Percentiles rank a stretch among this genome's conserved stretches.
phyloP scores from a whole-genome alignment of 2,113 vertebrate species.

The Calidris pugnax region DNA sequence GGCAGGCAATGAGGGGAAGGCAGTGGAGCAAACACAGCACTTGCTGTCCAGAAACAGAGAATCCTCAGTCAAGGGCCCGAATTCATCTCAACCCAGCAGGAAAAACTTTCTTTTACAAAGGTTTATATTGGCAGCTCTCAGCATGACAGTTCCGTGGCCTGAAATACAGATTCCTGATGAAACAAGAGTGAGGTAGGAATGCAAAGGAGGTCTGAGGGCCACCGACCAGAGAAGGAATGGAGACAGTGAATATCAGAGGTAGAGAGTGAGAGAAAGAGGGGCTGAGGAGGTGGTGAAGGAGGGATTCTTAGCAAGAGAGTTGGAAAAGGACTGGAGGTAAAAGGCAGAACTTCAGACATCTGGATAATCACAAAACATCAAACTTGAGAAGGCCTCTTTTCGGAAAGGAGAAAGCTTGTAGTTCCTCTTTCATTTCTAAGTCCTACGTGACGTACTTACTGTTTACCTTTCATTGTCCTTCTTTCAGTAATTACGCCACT shows the following conservation, averaged over 20 bases:
- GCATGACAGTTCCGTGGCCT: background rate
- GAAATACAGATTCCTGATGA: background rate
- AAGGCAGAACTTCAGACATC: background rate
- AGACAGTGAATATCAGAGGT: background rate
- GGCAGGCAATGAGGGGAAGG: background rate
- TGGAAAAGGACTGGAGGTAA: background rate
- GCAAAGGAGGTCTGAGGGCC: background rate
- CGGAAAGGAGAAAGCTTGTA: background rate
- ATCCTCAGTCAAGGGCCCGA: background rate
- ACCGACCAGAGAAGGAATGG: background rate
- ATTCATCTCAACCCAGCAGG: background rate
- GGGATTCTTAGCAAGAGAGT: background rate
- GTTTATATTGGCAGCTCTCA: background rate
- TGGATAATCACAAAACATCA: background rate
- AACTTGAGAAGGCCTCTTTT: background rate
- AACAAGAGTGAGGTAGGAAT: background rate
- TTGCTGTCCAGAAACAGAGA: background rate
- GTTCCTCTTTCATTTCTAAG: slow-evolving; percentile 9
- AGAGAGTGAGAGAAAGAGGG: fast-evolving
- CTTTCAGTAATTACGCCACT: background rate
- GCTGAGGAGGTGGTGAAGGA: background rate
- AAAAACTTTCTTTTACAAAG: background rate
- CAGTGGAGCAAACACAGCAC: background rate
- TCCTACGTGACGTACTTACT: fast-evolving
- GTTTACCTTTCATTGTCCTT: background rate